Evolutionary conservation across 92 coral and sea anemone genomes (phyloP), one percentile per base, ranked within the genome.

Genomic region (Parazoanthus darwini): DNA sequence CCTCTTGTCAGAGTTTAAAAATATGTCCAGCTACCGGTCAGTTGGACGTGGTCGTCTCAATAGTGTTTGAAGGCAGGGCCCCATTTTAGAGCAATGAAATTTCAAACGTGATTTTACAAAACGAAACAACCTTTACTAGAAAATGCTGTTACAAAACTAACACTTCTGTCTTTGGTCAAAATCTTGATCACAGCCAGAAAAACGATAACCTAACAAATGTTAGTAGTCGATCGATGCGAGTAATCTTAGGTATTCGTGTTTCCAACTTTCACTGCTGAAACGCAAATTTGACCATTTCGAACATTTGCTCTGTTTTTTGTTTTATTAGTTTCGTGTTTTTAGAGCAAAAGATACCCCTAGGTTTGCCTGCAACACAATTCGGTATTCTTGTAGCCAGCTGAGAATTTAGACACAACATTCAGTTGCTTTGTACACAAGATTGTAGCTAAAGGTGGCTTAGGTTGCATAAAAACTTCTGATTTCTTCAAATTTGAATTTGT

Each of bases 1-100:
- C 74, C 85, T 81, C 46, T 59, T 59, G 20, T 22, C 46, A 81
- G 73, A 63, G 74, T 56, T 56, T 56, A 79, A 33, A 26, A 56
- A 23, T 38, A 38, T 38, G 15, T 37, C 66, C 26, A 33, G 16
- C 15, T 26, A 4, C 26, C 13, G 59, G 6, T 29, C 33, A 29
- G 33, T 39, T 38, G 46, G 50, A 16, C 46, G 39, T 75, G 15
- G 5, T 5, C 11, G 39, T 35, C 35, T 38, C 1, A 46, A 46
- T 46, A 15, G n/a, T 75, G 3, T 51, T 0, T 10, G n/a, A 63
- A 63, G 68, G 25, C 25, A 63, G 23, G 68, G 25, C 68, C 25
- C 26, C 20, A 25, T 63, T 5, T 63, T 63, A 20, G 70, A 63
- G 59, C 59, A 54, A 13, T 1, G 59, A 2, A 54, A 54, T 54